Conservation (phyloP, 2,797 vertebrate genomes). For the Pteropus rufus region DNA sequence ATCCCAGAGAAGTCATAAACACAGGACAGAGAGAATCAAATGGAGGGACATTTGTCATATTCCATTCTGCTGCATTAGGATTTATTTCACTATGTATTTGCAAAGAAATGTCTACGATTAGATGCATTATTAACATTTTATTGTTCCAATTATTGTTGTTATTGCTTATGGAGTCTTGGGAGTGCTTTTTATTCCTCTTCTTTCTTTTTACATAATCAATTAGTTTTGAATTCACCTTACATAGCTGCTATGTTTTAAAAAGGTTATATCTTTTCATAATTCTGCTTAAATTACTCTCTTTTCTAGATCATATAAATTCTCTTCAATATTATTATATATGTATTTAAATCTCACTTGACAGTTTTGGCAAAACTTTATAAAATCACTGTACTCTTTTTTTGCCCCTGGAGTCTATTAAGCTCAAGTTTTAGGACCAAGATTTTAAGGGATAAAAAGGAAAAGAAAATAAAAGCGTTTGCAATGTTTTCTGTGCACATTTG, state of each 20-base stretch:
- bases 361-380: neutral
- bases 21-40: neutral
- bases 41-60: neutral
- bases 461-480: slow-evolving; percentile 41
- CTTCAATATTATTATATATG: neutral
- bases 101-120: neutral
- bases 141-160: neutral
- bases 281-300: neutral
- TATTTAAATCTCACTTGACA: neutral
- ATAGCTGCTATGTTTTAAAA: neutral
- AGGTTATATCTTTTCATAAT: neutral
- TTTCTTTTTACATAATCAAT: neutral
- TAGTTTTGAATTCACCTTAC: neutral
- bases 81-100: neutral
- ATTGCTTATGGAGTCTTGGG: neutral
- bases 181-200: neutral
- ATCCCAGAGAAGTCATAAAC: neutral
- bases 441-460: neutral
- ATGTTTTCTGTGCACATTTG: neutral
- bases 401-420: neutral
- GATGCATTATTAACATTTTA: neutral
- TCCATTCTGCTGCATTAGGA: neutral
- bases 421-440: neutral
- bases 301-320: neutral
- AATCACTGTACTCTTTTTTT: neutral